Base-by-base conservation (phyloP, 2,113 vertebrate genomes). In the Neopipo cinnamomea region DNA sequence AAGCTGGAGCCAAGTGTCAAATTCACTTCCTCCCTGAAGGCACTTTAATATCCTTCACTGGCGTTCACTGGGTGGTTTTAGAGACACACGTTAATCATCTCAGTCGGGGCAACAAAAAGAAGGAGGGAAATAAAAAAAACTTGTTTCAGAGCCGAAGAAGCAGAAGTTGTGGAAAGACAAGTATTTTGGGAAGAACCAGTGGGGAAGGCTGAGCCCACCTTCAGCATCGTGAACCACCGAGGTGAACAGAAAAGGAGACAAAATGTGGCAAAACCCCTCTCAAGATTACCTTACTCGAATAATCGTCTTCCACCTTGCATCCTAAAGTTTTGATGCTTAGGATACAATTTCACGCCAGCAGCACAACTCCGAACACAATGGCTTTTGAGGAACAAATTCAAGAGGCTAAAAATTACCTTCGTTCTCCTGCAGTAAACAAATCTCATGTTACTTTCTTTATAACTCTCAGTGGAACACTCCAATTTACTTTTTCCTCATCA, bases 231-330 rank as follows among this genome's bases (percentile, higher is more conserved):
- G 24, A 37, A 22, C 2, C 30, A 20, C 12, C 0, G 28, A 33
- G 12, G 17, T 8, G n/a, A 63, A 35, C 15, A 37, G 24, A 30
- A 41, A 63, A 0, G 0, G 9, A 71, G 41, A 9, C 10, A 7
- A 41, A 63, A 0, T 0, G 8, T 67, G 37, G 8, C 8, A 8
- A 11, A 19, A 4, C 4, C 12, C 5, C 6, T 49, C 23, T 16
- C 47, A 0, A 28, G 47, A 71, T 6, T 1, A 2, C 39, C n/a
- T 37, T 0, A 15, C 8, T 41, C 4, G 28, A 44, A 20, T 5
- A 13, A 33, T 13, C 5, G 0, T 0, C 2, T 31, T 46, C 62
- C 62, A 14, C 39, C 0, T 0, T 2, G 7, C 13, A 20, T 19
- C 63, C 55, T 13, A 6, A 22, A 70, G 39, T 37, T 20, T 37